These are phyloP conservation scores for Macrochelys suwanniensis DNA, from an alignment of 2,797 vertebrate species.

Conservation along the genomic window DNA sequence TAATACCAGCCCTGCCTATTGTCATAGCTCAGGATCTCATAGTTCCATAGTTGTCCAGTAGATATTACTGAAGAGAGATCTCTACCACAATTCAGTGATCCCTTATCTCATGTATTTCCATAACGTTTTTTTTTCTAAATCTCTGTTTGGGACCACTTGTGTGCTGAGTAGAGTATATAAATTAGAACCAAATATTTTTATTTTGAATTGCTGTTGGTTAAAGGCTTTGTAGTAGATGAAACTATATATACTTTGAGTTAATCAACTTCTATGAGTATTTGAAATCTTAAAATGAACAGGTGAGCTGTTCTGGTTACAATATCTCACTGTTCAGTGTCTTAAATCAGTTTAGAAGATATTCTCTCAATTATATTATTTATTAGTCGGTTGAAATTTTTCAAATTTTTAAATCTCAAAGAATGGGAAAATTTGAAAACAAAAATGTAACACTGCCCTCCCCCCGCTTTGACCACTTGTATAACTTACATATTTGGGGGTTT, in stretches of 20 bases:
- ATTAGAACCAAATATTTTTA: neutral
- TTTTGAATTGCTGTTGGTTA: neutral
- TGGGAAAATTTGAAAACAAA: neutral
- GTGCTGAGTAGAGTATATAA: neutral
- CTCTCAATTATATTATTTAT: neutral
- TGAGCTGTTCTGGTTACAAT: neutral
- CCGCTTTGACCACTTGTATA: neutral
- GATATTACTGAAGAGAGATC: neutral
- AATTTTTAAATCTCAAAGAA: neutral
- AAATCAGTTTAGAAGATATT: neutral
- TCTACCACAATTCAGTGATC: neutral
- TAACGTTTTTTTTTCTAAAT: neutral
- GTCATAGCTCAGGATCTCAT: neutral
- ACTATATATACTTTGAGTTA: neutral
- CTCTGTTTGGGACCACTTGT: neutral
- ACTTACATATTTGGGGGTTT: neutral
- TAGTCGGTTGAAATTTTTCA: neutral
- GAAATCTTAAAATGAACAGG: neutral
- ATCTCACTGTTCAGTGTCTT: neutral
- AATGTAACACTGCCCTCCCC: neutral
- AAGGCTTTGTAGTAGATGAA: neutral
- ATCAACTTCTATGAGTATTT: neutral
- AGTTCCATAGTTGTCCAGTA: neutral
- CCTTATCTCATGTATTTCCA: neutral
- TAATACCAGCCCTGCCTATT: neutral